A percentile compares a stretch with the other conserved stretches of the same genome.
These are phyloP conservation scores for Erinaceus europaeus DNA, from an alignment of 2,113 vertebrate genomes.

Conservation along the genomic window DNA sequence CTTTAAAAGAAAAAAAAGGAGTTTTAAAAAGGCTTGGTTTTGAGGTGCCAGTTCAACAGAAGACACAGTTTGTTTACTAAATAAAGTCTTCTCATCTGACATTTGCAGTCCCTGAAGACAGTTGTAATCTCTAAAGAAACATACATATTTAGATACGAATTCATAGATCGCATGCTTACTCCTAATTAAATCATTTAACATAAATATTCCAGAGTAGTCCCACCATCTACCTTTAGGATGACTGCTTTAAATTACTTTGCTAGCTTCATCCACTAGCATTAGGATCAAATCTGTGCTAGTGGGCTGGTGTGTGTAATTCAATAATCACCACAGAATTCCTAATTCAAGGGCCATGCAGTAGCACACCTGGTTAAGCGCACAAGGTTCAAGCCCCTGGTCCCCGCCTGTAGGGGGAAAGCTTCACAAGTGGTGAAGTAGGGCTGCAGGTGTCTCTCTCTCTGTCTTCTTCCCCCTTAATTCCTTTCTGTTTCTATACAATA, in stretches of 20 bases:
- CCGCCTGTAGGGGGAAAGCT: no score
- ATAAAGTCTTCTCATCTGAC: background rate
- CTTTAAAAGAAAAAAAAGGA: no score
- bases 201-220: background rate
- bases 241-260: background rate
- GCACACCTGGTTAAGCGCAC: no score
- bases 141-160: background rate
- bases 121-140: background rate
- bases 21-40: background rate
- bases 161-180: background rate
- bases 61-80: conserved; percentile 9
- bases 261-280: background rate
- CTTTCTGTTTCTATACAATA: no score
- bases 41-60: background rate
- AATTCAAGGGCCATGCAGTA: no score
- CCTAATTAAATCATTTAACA: background rate
- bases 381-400: no score
- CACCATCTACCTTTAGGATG: background rate
- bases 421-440: no score
- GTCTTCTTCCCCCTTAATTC: no score
- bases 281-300: background rate
- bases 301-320: background rate
- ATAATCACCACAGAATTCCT: background rate
- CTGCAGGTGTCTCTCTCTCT: no score
- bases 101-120: background rate